A percentile compares a stretch with the other conserved stretches of the same genome.
These are phyloP conservation scores for Melanotaenia maccullochi DNA, from an alignment of 2,797 vertebrate species.

Conservation along the genomic window DNA sequence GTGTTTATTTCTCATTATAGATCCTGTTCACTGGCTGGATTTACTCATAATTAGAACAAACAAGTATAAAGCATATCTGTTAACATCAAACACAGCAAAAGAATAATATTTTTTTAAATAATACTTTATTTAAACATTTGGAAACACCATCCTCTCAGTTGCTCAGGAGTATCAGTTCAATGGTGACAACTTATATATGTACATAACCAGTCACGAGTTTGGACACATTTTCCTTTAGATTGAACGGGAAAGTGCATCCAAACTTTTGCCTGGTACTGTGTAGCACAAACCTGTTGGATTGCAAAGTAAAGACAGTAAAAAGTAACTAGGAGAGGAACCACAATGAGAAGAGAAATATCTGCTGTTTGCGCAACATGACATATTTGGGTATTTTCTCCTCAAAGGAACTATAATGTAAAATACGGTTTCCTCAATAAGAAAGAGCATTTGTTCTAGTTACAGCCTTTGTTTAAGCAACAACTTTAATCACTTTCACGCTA, in stretches of 20 bases:
- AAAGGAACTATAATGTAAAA: constrained; percentile 1
- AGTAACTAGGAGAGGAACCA: neutral
- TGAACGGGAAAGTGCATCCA: no score
- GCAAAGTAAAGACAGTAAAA: neutral
- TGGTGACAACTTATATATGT: no score
- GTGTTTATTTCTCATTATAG: constrained; percentile 32
- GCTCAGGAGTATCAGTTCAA: neutral
- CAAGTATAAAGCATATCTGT: neutral
- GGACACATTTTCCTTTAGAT: no score
- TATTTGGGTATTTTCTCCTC: constrained; percentile 8
- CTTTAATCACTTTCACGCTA: neutral
- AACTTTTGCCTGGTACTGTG: neutral
- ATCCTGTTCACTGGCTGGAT: neutral
- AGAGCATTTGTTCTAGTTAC: neutral
- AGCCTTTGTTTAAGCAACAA: neutral
- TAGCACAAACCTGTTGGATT: neutral
- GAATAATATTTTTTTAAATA: constrained; percentile 27
- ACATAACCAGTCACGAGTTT: no score
- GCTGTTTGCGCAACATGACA: neutral
- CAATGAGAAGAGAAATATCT: neutral
- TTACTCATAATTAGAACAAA: neutral
- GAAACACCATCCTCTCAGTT: constrained; percentile 20
- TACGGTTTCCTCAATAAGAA: neutral
- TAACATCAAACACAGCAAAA: neutral
- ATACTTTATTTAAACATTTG: constrained; percentile 64